Conservation (phyloP, 2,797 vertebrate genomes). For the Echeneis naucrates region DNA sequence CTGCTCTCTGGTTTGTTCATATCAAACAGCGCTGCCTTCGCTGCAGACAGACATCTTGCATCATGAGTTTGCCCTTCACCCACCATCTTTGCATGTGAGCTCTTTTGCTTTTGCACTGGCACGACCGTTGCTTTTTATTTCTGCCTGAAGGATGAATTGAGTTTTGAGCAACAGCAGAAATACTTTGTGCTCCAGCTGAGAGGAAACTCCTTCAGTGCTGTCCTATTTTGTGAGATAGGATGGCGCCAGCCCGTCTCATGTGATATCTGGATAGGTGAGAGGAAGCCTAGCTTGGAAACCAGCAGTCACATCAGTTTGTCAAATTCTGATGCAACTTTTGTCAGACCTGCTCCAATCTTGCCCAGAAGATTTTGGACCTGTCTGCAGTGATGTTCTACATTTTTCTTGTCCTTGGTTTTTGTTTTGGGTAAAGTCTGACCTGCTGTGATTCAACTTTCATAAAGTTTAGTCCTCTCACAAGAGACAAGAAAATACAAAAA, state of each 20-base stretch:
- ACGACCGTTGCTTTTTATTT: background rate
- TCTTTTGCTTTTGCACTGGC: background rate
- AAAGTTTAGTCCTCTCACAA: background rate
- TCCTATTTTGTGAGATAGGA: background rate
- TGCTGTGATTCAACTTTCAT: background rate
- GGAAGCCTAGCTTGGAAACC: constrained; percentile 11
- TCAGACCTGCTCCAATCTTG: constrained; percentile 16
- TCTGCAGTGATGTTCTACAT: background rate
- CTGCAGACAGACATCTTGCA: background rate
- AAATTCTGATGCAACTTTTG: constrained; percentile 21
- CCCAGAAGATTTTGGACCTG: background rate
- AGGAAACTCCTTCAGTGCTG: background rate
- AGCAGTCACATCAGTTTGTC: constrained; percentile 1
- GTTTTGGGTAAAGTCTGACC: background rate
- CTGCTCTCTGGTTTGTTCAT: background rate
- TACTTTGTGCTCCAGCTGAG: constrained; percentile 4
- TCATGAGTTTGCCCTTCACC: background rate
- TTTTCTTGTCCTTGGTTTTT: background rate
- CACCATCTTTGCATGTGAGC: constrained; percentile 4
- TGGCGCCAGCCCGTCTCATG: constrained; percentile 3
- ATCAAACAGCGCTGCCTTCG: background rate
- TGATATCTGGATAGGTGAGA: background rate
- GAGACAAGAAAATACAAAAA: background rate
- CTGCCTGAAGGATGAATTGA: background rate
- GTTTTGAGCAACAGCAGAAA: constrained; percentile 18